Evolutionary conservation across 2,113 vertebrate species (phyloP).

Genomic region (Urocynchramus pylzowi): DNA sequence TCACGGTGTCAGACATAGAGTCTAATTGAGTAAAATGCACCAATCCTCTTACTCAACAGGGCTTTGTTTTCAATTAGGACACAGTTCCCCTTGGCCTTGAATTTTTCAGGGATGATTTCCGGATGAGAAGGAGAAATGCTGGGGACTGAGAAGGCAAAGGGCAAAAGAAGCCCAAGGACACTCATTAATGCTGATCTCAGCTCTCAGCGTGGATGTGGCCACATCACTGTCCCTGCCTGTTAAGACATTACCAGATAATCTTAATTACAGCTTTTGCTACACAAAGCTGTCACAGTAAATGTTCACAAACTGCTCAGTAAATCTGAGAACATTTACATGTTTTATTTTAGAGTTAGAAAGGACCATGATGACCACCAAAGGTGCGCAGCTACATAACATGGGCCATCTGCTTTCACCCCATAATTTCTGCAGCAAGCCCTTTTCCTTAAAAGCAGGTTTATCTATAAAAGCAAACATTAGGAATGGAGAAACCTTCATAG

Average conservation of each 20-base stretch:
- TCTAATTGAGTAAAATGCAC: background rate
- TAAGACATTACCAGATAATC: background rate
- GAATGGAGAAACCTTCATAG: background rate
- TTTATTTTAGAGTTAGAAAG: background rate
- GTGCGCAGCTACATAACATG: accelerated
- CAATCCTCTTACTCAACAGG: background rate
- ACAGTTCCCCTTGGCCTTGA: background rate
- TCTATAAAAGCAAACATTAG: background rate
- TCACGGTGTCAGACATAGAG: background rate
- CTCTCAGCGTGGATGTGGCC: background rate
- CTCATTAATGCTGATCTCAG: background rate
- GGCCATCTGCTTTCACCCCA: background rate
- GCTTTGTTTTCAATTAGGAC: slow-evolving; percentile 32
- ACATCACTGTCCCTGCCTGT: accelerated
- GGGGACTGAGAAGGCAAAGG: background rate
- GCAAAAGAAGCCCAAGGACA: background rate
- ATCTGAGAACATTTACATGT: background rate
- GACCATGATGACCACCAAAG: background rate
- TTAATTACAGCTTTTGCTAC: background rate
- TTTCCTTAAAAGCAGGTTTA: background rate
- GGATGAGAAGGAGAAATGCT: background rate
- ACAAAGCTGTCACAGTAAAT: accelerated
- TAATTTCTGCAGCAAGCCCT: background rate
- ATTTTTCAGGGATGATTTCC: background rate
- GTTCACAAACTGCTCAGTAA: background rate